Conservation (phyloP, 2,797 vertebrate species). For the Prunella strophiata region DNA sequence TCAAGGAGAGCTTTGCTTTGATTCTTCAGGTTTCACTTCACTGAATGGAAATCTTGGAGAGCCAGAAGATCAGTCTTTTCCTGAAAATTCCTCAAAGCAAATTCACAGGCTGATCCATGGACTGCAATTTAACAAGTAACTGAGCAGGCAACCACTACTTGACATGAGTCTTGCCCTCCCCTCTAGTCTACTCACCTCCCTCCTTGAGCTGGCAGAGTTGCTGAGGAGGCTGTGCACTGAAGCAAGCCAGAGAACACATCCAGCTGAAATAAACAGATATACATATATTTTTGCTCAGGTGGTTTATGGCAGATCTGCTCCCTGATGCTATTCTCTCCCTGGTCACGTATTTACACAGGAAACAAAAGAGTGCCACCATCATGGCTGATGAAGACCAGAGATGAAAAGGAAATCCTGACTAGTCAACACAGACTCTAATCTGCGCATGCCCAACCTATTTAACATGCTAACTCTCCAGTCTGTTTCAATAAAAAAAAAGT, state of each 20-base stretch:
- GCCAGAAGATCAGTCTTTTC: neutral
- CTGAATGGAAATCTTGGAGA: neutral
- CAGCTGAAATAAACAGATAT: neutral
- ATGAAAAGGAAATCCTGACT: neutral
- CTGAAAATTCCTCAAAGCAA: neutral
- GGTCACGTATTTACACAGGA: neutral
- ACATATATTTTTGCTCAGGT: neutral
- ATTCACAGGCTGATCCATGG: neutral
- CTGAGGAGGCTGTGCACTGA: neutral
- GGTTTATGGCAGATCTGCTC: neutral
- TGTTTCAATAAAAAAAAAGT: neutral
- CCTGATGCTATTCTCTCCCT: neutral
- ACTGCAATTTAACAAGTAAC: neutral
- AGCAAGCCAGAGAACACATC: neutral
- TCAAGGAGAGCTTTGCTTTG: neutral
- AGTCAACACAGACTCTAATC: neutral
- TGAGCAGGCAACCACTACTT: neutral
- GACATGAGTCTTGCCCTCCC: neutral
- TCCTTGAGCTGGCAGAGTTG: neutral
- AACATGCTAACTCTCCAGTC: neutral
- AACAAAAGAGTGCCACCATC: neutral
- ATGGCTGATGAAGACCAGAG: neutral
- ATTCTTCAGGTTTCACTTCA: neutral
- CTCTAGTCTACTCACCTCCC: neutral
- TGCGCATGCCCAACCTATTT: neutral